phyloP scores from a whole-genome alignment of 2,888 invertebrate genomes.

The Hirudinaria manillensis region DNA sequence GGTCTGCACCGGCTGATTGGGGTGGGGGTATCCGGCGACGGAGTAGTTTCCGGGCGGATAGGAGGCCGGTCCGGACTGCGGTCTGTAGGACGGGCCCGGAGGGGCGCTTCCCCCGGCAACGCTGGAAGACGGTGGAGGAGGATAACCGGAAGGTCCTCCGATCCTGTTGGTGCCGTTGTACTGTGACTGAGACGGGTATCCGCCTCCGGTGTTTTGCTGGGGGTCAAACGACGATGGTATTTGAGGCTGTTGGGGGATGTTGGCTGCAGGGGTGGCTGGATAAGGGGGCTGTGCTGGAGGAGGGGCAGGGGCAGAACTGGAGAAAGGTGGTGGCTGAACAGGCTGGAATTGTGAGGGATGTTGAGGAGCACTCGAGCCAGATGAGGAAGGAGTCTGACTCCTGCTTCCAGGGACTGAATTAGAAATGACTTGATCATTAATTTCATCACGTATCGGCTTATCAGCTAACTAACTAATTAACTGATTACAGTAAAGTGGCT shows the following conservation, averaged over 20 bases:
- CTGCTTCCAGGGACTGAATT: slow-evolving; percentile 10
- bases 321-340: neutral
- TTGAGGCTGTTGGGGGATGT: neutral
- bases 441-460: neutral
- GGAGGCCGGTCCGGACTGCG: neutral
- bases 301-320: neutral
- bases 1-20: slow-evolving; percentile 22
- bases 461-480: neutral
- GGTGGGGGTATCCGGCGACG: neutral
- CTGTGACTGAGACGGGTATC: neutral
- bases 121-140: neutral
- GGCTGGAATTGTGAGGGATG: neutral
- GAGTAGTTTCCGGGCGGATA: neutral
- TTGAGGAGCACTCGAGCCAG: neutral
- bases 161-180: neutral
- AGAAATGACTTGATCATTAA: neutral
- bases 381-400: slow-evolving; percentile 10
- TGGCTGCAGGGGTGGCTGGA: neutral
- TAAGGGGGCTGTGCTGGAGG: neutral
- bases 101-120: neutral
- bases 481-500: too few species aligned
- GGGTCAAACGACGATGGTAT: neutral
- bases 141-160: neutral
- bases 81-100: slow-evolving; percentile 8
- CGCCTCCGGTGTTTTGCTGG: neutral